phyloP scores from a whole-genome alignment of 2,113 vertebrate genomes.

The Oreochromis aureus region DNA sequence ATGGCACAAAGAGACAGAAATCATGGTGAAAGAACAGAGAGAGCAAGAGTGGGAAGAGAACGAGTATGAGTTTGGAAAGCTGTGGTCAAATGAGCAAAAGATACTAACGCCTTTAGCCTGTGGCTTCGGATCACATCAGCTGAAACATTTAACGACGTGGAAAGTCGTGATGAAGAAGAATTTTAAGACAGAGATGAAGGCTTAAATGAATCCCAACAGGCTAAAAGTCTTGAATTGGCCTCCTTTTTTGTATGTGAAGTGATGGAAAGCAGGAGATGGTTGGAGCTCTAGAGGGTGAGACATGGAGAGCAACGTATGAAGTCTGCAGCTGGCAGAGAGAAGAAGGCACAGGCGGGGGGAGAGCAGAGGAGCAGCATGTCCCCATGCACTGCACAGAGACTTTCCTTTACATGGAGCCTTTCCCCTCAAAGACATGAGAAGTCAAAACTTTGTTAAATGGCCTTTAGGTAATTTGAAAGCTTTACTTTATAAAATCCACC shows the following conservation, averaged over 20 bases:
- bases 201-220: not conserved
- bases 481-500: slow-evolving; percentile 52
- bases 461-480: slow-evolving; percentile 75
- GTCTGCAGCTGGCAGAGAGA: slow-evolving; percentile 17
- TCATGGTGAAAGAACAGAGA: not conserved
- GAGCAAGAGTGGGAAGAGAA: not conserved
- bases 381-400: slow-evolving; percentile 48
- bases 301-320: slow-evolving; percentile 17
- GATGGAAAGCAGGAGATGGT: slow-evolving; percentile 11
- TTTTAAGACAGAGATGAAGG: not conserved
- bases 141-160: not conserved
- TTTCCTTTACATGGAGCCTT: slow-evolving; percentile 38
- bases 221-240: not conserved
- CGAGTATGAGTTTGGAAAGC: not conserved
- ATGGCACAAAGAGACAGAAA: not conserved
- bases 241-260: not conserved
- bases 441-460: slow-evolving; percentile 75
- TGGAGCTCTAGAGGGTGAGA: not conserved
- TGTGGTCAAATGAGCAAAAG: slow-evolving; percentile 7
- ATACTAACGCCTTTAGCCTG: slow-evolving; percentile 7
- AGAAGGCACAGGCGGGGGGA: not conserved
- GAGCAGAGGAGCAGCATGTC: not conserved
- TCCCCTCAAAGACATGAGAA: slow-evolving; percentile 73
- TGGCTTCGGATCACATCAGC: not conserved
- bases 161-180: not conserved